Evolutionary conservation across 2,113 vertebrate species (phyloP).

Genomic region (Salvelinus alpinus): DNA sequence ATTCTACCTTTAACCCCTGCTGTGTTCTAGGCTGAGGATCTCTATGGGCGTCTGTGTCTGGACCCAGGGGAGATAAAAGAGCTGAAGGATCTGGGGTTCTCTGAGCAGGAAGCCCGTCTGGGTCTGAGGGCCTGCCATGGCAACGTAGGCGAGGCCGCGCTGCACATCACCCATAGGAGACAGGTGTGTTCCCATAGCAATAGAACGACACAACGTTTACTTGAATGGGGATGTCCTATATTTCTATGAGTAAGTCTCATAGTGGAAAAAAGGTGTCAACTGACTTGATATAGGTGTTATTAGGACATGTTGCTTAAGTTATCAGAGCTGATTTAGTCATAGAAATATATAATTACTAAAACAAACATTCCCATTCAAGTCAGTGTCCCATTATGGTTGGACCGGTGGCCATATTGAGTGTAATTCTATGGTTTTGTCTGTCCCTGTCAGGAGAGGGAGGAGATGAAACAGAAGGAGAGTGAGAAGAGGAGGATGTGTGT

Average conservation of each 20-base stretch:
- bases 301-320: too few species aligned
- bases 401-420: background rate
- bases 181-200: slow-evolving; percentile 70
- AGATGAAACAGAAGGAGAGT: slow-evolving; percentile 79
- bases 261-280: too few species aligned
- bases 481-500: slow-evolving; percentile 74
- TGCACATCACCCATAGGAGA: slow-evolving; percentile 82
- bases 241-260: too few species aligned
- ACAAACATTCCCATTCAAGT: background rate
- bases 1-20: background rate
- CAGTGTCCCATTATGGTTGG: background rate
- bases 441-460: slow-evolving; percentile 78
- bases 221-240: too few species aligned
- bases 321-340: too few species aligned
- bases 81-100: slow-evolving; percentile 85
- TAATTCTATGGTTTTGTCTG: background rate
- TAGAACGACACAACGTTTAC: too few species aligned
- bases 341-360: background rate
- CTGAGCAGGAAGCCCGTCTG: slow-evolving; percentile 87
- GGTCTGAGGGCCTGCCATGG: slow-evolving; percentile 88
- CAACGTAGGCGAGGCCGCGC: slow-evolving; percentile 80
- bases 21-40: slow-evolving; percentile 75
- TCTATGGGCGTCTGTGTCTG: slow-evolving; percentile 79
- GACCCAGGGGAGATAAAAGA: slow-evolving; percentile 84
- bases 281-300: too few species aligned